A percentile compares a stretch with the other conserved stretches of the same genome.
These are phyloP conservation scores for Siniperca scherzeri DNA, from an alignment of 2,797 vertebrate genomes.

Conservation along the genomic window DNA sequence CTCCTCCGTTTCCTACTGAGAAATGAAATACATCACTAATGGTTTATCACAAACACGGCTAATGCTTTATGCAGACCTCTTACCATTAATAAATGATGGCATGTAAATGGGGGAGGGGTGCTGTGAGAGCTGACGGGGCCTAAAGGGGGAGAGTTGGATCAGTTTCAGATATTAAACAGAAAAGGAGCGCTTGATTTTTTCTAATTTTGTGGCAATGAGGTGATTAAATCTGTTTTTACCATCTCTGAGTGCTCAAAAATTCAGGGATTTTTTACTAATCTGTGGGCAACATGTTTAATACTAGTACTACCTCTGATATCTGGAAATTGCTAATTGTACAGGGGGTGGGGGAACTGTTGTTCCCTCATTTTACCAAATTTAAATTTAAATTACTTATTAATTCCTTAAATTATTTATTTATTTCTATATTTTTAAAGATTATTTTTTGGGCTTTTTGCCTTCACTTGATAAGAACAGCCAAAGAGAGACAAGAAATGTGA, in stretches of 20 bases:
- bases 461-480: no score
- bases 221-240: constrained; percentile 57
- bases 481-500: no score
- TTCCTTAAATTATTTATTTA: not conserved
- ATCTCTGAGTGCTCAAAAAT: constrained; percentile 18
- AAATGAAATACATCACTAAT: constrained; percentile 84
- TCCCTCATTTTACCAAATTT: not conserved
- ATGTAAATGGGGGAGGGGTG: constrained; percentile 58
- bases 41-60: constrained; percentile 83
- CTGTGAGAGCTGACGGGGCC: constrained; percentile 48
- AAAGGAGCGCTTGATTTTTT: constrained; percentile 61
- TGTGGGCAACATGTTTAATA: not conserved
- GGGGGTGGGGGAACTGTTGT: not conserved
- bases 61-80: constrained; percentile 83
- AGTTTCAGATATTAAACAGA: constrained; percentile 76
- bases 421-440: no score
- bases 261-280: constrained; percentile 18
- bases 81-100: constrained; percentile 83
- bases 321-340: not conserved
- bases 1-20: constrained; percentile 78
- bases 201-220: constrained; percentile 59
- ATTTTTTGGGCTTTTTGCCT: no score
- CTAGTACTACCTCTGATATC: not conserved
- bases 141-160: constrained; percentile 61
- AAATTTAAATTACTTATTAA: not conserved